Evolutionary conservation across 2,888 invertebrate species (phyloP).

Genomic region (Microctonus aethiopoides): DNA sequence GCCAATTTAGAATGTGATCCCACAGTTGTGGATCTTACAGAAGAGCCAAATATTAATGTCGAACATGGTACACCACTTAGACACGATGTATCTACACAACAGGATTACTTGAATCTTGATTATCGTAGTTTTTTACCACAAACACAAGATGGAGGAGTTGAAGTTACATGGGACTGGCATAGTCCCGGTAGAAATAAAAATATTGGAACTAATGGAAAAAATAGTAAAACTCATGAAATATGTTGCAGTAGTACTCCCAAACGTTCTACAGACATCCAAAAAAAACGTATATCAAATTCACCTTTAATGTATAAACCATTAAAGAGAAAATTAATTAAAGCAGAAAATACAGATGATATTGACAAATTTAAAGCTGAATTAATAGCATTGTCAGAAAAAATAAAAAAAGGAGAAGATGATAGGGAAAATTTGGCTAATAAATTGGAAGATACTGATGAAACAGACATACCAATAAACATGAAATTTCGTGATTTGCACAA

Average conservation of each 20-base stretch:
- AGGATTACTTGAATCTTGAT: conserved; percentile 1
- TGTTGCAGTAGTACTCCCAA: conserved; percentile 50
- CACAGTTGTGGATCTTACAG: too few relatives aligned
- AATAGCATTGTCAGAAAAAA: conserved; percentile 49
- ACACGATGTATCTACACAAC: background rate
- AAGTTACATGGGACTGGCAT: conserved; percentile 70
- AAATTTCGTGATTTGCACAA: conserved; percentile 36
- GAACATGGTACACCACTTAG: background rate
- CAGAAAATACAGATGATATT: conserved; percentile 49
- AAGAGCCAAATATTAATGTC: too few relatives aligned
- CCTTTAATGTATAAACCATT: conserved; percentile 52
- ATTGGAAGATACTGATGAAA: background rate
- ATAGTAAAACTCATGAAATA: conserved; percentile 16
- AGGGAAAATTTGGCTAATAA: conserved; percentile 1
- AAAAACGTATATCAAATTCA: conserved; percentile 54
- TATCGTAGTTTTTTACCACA: conserved; percentile 48
- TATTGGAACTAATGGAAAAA: background rate
- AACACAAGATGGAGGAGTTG: conserved; percentile 65
- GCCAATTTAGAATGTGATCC: too few relatives aligned
- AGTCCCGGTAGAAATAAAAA: conserved; percentile 56
- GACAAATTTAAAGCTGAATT: conserved; percentile 51
- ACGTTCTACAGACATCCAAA: conserved; percentile 44
- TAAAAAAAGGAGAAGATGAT: conserved; percentile 38
- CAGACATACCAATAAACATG: conserved; percentile 23
- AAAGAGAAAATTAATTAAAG: conserved; percentile 49